These are phyloP conservation scores for Ellobium chinense DNA, from an alignment of 2,888 invertebrate genomes.

Conservation along the genomic window DNA sequence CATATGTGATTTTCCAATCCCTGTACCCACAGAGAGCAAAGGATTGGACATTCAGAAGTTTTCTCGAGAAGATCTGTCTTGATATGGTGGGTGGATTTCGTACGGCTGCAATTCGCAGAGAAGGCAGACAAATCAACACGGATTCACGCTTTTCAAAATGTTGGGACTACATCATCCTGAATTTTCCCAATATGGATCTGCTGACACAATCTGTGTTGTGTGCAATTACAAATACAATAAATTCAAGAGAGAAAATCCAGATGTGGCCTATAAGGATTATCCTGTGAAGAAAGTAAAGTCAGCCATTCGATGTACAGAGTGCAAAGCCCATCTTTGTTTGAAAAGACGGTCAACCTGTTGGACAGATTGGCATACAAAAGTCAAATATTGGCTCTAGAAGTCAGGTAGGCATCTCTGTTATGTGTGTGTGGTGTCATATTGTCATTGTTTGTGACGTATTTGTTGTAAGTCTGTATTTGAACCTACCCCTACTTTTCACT, in stretches of 20 bases:
- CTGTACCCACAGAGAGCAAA: not conserved
- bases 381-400: slow-evolving; percentile 32
- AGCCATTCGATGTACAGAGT: slow-evolving; percentile 31
- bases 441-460: not conserved
- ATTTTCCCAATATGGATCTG: slow-evolving; percentile 31
- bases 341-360: slow-evolving; percentile 24
- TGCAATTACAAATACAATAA: slow-evolving; percentile 39
- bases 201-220: slow-evolving; percentile 38
- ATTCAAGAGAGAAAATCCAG: slow-evolving; percentile 19
- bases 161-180: slow-evolving; percentile 36
- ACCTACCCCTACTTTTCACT: not conserved
- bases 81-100: slow-evolving; percentile 37
- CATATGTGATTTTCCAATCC: not conserved
- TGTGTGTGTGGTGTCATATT: not conserved
- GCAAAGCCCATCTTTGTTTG: slow-evolving; percentile 27
- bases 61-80: slow-evolving; percentile 31
- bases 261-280: slow-evolving; percentile 15
- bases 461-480: not conserved
- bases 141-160: slow-evolving; percentile 23
- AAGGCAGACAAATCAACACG: slow-evolving; percentile 19
- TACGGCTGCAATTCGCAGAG: slow-evolving; percentile 1
- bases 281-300: slow-evolving; percentile 20
- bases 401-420: not conserved
- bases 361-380: slow-evolving; percentile 40
- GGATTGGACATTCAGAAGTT: slow-evolving; percentile 16